Evolutionary conservation across 1,140 invertebrate species (phyloP).

Genomic region (Calycopis cecrops): DNA sequence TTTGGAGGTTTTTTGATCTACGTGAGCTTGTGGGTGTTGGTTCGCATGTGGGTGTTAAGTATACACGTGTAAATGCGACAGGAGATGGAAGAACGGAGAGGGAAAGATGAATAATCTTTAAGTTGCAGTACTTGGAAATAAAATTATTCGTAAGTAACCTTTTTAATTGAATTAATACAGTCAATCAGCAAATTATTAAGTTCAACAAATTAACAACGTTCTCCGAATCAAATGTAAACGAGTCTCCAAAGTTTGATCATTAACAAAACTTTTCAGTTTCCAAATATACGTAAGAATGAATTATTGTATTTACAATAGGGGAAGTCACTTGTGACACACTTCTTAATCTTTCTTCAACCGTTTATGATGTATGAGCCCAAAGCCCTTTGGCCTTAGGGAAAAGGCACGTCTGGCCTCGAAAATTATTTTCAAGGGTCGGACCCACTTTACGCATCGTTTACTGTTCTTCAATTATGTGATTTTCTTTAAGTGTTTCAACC

Average conservation of each 20-base stretch:
- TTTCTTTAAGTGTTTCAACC: constrained; percentile 63
- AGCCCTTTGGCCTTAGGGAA: constrained; percentile 45
- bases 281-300: constrained; percentile 8
- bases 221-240: constrained; percentile 7
- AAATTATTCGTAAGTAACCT: too few species aligned
- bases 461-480: constrained; percentile 73
- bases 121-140: too few species aligned
- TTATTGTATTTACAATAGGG: constrained; percentile 22
- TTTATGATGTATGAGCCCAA: constrained; percentile 50
- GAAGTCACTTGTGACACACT: constrained; percentile 30
- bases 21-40: too few species aligned
- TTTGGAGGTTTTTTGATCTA: background rate
- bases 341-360: constrained; percentile 33
- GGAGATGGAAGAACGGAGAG: too few species aligned
- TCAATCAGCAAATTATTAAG: background rate
- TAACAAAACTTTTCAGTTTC: background rate
- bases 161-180: background rate
- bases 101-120: too few species aligned
- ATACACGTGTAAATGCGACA: too few species aligned
- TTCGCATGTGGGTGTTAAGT: too few species aligned
- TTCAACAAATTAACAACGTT: constrained; percentile 5
- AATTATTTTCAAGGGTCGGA: constrained; percentile 65
- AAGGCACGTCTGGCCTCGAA: constrained; percentile 57
- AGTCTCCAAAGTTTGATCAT: constrained; percentile 10
- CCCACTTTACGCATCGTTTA: constrained; percentile 67